Base-by-base conservation (phyloP, 2,797 vertebrate genomes). In the Peromyscus melanophrys region DNA sequence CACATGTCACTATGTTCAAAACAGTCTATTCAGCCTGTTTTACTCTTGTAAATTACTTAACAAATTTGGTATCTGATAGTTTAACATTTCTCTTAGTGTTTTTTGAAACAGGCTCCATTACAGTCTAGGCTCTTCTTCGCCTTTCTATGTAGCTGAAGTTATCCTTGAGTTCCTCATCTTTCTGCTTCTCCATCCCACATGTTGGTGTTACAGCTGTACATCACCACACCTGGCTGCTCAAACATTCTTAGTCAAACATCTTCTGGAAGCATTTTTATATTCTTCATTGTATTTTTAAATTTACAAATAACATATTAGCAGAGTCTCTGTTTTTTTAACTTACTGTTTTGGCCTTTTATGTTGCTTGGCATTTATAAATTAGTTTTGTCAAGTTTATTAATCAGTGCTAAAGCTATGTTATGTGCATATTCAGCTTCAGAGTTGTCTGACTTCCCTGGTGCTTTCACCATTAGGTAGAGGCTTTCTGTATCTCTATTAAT, bases 301-400 rank as follows among this genome's bases (percentile, higher is more conserved):
- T 86, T 86, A 89, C 31, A 97, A 75, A 63, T 92, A 85, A 49
- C 31, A 67, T 88, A 92, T 49, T 84, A 89, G 31, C 52, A 75
- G 63, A 75, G 55, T 46, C 16, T 80, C 19, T 14, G 8, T 86
- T 83, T 90, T 87, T 95, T 80, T 91, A 83, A 67, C 29, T 77
- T 94, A 29, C 55, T 21, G 67, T 52, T 86, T 69, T 69, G 34
- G 40, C 21, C 63, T 92, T 92, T 85, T 77, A 6, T 90, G 7
- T n/a, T 88, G 37, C 57, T 82, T 96, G 76, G 49, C 75, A 89
- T 81, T 78, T 84, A 65, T 77, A 49, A 80, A 16, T 88, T 19
- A 87, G 7, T 82, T 93, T 95, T 23, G 21, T 88, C 63, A 43
- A 61, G 25, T 86, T 82, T 82, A 81, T 69, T 96, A 77, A 40